Conservation (phyloP, 2,888 invertebrate species). For the Heteromurus nitidus region DNA sequence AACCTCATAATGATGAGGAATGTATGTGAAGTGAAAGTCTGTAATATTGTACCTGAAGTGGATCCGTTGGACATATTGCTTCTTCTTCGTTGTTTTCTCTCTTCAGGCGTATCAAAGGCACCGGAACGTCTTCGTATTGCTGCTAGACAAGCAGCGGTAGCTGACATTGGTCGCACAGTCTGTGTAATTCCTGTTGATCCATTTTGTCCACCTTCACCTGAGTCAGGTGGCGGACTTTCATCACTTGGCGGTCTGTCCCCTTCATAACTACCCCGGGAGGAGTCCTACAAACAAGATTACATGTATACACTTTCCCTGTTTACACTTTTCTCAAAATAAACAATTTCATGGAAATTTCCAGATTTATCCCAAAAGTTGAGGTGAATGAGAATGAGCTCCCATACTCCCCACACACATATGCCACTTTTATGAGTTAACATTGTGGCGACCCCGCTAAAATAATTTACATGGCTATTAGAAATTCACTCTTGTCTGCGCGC, state of each 20-base stretch:
- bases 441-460: slow-evolving; percentile 16
- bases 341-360: slow-evolving; percentile 9
- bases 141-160: slow-evolving; percentile 72
- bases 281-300: slow-evolving; percentile 73
- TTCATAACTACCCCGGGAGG: slow-evolving; percentile 75
- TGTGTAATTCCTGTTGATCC: slow-evolving; percentile 55
- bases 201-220: slow-evolving; percentile 64
- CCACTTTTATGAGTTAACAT: slow-evolving; percentile 17
- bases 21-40: background rate
- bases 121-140: slow-evolving; percentile 73
- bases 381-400: background rate
- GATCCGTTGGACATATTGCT: slow-evolving; percentile 72
- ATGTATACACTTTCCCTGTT: background rate
- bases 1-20: background rate
- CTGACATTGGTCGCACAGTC: slow-evolving; percentile 71
- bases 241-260: slow-evolving; percentile 75
- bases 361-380: background rate
- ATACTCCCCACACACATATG: background rate
- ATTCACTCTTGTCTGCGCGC: slow-evolving; percentile 24
- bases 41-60: slow-evolving; percentile 65
- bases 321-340: background rate
- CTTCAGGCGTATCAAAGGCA: slow-evolving; percentile 73
- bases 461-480: slow-evolving; percentile 35
- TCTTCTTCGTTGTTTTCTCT: slow-evolving; percentile 69
- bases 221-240: slow-evolving; percentile 74